Percentiles rank a stretch among this genome's conserved stretches.
phyloP scores from a whole-genome alignment of 2,797 vertebrate species.

The Hemibagrus guttatus region DNA sequence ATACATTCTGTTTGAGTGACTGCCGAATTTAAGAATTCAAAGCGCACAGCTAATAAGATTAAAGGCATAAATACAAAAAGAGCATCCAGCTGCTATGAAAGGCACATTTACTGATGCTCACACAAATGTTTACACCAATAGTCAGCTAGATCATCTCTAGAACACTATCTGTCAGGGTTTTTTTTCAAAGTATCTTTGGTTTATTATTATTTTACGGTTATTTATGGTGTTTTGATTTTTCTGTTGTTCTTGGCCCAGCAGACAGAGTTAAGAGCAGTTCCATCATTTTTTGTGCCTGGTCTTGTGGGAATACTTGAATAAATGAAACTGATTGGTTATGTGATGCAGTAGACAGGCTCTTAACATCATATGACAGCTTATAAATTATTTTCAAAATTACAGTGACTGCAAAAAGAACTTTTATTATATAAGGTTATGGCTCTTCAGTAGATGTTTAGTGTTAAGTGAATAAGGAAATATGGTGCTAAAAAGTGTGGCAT shows the following conservation, averaged over 20 bases:
- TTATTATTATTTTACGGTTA: conserved; percentile 54
- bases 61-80: conserved; percentile 76
- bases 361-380: conserved; percentile 19
- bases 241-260: conserved; percentile 38
- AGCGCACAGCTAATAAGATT: conserved; percentile 73
- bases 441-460: neutral
- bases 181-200: neutral
- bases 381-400: conserved; percentile 13
- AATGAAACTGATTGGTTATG: conserved; percentile 31
- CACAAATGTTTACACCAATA: conserved; percentile 60
- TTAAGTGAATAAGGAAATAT: neutral
- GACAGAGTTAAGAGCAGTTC: conserved; percentile 29
- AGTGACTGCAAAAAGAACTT: neutral
- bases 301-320: conserved; percentile 31
- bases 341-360: conserved; percentile 31
- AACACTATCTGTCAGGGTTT: conserved; percentile 43
- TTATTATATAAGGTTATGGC: neutral
- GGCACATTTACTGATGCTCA: conserved; percentile 61
- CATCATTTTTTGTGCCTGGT: conserved; percentile 34
- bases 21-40: conserved; percentile 67
- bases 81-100: conserved; percentile 46
- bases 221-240: conserved; percentile 51
- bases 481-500: neutral
- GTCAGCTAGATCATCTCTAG: conserved; percentile 60
- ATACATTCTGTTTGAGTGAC: conserved; percentile 72